Evolutionary conservation across 2,113 vertebrate species (phyloP).

Genomic region (Todiramphus chloris): DNA sequence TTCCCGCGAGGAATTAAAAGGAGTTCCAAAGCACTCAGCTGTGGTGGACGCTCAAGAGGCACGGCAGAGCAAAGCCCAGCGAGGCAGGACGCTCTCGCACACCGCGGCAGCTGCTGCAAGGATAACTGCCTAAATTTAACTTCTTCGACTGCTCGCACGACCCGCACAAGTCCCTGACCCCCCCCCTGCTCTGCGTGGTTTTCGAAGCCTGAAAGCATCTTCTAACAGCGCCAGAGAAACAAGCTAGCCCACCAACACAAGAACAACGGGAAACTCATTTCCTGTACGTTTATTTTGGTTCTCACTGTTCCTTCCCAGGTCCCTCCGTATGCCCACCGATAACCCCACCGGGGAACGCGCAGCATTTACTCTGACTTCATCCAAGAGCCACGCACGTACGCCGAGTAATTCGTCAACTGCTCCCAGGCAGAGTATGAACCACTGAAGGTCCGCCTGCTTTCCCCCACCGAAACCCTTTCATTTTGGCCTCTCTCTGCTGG

Average conservation of each 20-base stretch:
- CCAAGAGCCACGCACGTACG: rapidly evolving
- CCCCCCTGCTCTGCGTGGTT: not conserved
- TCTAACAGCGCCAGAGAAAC: not conserved
- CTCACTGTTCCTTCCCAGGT: not conserved
- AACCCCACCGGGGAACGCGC: not conserved
- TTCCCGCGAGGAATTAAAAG: conserved; percentile 43
- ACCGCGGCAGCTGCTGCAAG: conserved; percentile 54
- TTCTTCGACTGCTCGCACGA: not conserved
- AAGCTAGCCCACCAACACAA: not conserved
- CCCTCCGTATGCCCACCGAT: not conserved
- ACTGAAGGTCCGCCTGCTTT: not conserved
- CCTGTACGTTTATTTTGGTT: not conserved
- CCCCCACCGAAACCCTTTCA: not conserved
- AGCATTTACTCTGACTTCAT: not conserved
- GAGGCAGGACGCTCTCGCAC: conserved; percentile 47
- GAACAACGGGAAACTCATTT: not conserved
- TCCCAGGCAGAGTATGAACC: not conserved
- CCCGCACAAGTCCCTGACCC: not conserved
- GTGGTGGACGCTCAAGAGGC: conserved; percentile 53
- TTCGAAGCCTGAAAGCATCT: not conserved
- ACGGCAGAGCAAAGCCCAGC: not conserved
- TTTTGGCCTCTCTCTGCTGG: not conserved
- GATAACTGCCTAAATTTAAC: conserved; percentile 49
- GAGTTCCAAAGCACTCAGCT: conserved; percentile 56
- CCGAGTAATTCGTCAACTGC: not conserved